phyloP scores from a whole-genome alignment of 2,888 invertebrate genomes.

The Meghimatium bilineatum region DNA sequence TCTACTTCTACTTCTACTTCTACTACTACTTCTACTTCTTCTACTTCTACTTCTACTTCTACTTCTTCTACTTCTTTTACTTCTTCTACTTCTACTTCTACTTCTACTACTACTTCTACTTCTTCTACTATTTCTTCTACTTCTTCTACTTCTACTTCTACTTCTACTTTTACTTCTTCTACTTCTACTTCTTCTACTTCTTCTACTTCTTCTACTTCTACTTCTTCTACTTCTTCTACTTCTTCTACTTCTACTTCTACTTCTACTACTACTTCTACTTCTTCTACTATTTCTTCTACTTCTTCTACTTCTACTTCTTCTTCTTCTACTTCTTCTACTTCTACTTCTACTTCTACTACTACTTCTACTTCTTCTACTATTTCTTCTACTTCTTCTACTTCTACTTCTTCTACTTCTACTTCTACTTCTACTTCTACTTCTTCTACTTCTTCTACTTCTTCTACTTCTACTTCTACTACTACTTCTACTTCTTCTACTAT shows the following conservation, averaged over 20 bases:
- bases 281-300: neutral
- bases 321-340: neutral
- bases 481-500: neutral
- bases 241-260: neutral
- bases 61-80: neutral
- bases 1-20: neutral
- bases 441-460: neutral
- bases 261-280: neutral
- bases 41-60: neutral
- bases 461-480: neutral
- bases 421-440: slow-evolving; percentile 5
- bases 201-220: neutral
- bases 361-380: neutral
- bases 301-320: neutral
- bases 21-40: neutral
- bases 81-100: neutral
- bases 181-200: neutral
- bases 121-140: neutral
- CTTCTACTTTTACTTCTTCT: too few species aligned
- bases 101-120: neutral
- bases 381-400: neutral
- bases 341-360: slow-evolving; percentile 3
- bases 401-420: neutral
- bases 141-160: too few species aligned
- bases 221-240: neutral